Percentiles rank a stretch among this genome's conserved stretches.
These are phyloP conservation scores for Phengaris arion DNA, from an alignment of 2,888 invertebrate genomes.

Conservation along the genomic window DNA sequence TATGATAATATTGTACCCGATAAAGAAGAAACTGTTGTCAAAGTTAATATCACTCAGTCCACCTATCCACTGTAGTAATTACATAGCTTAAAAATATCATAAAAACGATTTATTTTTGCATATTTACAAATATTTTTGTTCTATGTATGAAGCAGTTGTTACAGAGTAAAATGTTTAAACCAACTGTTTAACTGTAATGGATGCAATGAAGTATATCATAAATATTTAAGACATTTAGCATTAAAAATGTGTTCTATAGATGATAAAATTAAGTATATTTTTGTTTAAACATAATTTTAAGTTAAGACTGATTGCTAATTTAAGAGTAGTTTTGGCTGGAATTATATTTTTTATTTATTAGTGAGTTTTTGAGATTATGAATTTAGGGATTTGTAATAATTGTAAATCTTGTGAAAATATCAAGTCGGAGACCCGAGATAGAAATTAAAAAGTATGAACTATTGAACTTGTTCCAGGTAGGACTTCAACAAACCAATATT, in stretches of 20 bases:
- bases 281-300: not conserved
- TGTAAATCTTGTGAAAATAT: not conserved
- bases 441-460: not conserved
- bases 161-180: too few relatives aligned
- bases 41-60: conserved; percentile 8
- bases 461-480: not conserved
- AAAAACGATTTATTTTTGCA: not conserved
- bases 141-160: too few relatives aligned
- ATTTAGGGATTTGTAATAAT: not conserved
- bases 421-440: not conserved
- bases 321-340: not conserved
- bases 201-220: not conserved
- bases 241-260: not conserved
- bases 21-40: conserved; percentile 36
- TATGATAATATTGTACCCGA: conserved; percentile 48
- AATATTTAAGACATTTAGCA: not conserved
- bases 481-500: conserved; percentile 3
- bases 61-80: not conserved
- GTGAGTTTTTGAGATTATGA: not conserved
- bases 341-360: not conserved
- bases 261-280: too few relatives aligned
- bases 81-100: not conserved
- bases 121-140: not conserved
- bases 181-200: too few relatives aligned
- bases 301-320: conserved; percentile 21